phyloP scores from a whole-genome alignment of 2,888 invertebrate genomes.

The Ophion costatus region DNA sequence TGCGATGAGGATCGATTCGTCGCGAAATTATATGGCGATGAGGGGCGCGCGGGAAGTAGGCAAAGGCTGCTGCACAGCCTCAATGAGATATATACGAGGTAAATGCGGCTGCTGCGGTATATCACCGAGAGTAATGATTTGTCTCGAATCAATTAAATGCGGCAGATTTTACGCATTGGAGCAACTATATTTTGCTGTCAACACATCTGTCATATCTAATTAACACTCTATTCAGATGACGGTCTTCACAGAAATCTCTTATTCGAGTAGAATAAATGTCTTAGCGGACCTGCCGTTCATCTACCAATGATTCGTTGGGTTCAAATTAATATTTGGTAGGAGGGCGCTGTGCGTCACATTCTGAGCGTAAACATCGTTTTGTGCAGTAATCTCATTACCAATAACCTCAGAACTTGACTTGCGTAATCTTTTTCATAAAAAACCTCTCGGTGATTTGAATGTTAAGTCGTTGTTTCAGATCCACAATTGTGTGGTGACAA shows the following conservation, averaged over 20 bases:
- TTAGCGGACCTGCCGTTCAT: not conserved
- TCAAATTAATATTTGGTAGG: not conserved
- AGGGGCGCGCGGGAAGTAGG: constrained; percentile 13
- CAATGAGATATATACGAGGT: constrained; percentile 60
- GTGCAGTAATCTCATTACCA: too few relatives aligned
- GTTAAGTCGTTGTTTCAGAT: too few relatives aligned
- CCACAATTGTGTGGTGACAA: too few relatives aligned
- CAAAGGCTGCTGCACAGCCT: constrained; percentile 13
- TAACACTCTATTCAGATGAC: not conserved
- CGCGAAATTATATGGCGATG: constrained; percentile 47
- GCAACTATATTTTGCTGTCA: not conserved
- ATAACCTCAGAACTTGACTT: too few relatives aligned
- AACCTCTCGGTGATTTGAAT: too few relatives aligned
- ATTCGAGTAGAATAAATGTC: not conserved
- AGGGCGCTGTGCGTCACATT: too few relatives aligned
- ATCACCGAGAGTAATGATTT: constrained; percentile 27
- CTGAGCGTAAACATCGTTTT: too few relatives aligned
- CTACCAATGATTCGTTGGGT: not conserved
- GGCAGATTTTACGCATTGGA: not conserved
- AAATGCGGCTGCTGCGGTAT: constrained; percentile 29
- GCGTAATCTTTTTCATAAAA: too few relatives aligned
- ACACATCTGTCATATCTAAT: not conserved
- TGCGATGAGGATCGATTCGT: constrained; percentile 60
- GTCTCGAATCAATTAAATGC: not conserved
- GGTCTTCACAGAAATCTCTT: not conserved